Evolutionary conservation across 2,113 vertebrate genomes (phyloP).

Genomic region (Piaya cayana): DNA sequence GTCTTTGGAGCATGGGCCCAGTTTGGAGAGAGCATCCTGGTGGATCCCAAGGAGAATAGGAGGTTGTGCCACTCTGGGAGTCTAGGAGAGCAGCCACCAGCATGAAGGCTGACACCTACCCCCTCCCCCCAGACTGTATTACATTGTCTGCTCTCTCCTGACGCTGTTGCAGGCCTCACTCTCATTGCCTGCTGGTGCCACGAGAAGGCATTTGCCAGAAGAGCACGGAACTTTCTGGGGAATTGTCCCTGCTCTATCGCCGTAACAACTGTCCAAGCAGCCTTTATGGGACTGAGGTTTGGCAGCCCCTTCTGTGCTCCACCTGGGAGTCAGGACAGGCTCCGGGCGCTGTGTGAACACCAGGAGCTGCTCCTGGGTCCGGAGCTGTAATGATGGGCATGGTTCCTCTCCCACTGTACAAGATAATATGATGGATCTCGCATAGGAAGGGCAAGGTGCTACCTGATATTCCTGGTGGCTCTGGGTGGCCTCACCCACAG

Average conservation of each 20-base stretch:
- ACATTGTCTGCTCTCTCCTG: not conserved
- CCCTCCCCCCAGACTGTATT: not conserved
- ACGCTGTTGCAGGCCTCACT: not conserved
- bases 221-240: not conserved
- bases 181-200: not conserved
- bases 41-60: not conserved
- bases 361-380: not conserved
- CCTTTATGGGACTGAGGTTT: rapidly evolving
- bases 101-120: not conserved
- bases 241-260: not conserved
- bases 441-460: too few relatives aligned
- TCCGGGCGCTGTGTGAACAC: not conserved
- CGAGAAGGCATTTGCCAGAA: not conserved
- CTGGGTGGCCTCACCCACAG: not conserved
- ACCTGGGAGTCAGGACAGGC: not conserved
- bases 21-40: not conserved
- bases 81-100: rapidly evolving
- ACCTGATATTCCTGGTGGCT: not conserved
- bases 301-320: rapidly evolving
- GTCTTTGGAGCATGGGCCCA: not conserved
- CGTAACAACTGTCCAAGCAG: not conserved
- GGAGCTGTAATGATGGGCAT: not conserved
- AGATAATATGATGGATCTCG: not conserved
- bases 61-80: not conserved
- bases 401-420: not conserved